Conservation (phyloP, 2,888 invertebrate species). For the Steinernema carpocapsae region DNA sequence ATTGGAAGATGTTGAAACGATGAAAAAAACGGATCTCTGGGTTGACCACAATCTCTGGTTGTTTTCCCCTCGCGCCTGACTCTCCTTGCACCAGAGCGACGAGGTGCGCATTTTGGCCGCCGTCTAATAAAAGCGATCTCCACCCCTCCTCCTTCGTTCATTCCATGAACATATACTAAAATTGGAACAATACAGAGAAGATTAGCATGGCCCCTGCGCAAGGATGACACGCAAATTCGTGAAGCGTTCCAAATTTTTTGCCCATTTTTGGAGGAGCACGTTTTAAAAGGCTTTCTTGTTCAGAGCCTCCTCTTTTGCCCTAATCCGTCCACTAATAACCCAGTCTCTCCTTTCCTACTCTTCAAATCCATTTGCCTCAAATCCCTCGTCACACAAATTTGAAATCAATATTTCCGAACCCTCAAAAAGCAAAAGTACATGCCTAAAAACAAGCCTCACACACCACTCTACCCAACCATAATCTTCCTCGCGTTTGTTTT, state of each 20-base stretch:
- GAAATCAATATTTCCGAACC: conserved; percentile 1
- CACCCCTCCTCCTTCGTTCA: neutral
- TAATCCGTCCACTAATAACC: neutral
- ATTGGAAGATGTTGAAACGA: too few species aligned
- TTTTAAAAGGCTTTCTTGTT: neutral
- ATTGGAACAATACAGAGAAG: conserved; percentile 91
- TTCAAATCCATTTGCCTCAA: neutral
- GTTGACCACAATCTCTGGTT: neutral
- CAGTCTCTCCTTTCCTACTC: neutral
- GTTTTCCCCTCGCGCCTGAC: neutral
- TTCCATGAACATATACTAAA: conserved; percentile 74
- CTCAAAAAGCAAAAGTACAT: conserved; percentile 6
- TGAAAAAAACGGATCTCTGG: too few species aligned
- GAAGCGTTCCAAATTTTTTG: conserved; percentile 80
- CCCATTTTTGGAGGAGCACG: conserved; percentile 4
- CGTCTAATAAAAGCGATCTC: too few species aligned
- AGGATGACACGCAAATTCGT: conserved; percentile 91
- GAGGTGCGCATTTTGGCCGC: too few species aligned
- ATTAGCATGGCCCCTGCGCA: conserved; percentile 90
- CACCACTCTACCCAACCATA: neutral
- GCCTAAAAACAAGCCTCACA: conserved; percentile 9
- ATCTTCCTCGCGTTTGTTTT: neutral
- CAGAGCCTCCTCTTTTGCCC: neutral
- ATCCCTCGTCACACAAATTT: neutral
- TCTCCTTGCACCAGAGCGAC: too few species aligned